These are phyloP conservation scores for Ceyx erithaca DNA, from an alignment of 2,797 vertebrate species.

Conservation along the genomic window DNA sequence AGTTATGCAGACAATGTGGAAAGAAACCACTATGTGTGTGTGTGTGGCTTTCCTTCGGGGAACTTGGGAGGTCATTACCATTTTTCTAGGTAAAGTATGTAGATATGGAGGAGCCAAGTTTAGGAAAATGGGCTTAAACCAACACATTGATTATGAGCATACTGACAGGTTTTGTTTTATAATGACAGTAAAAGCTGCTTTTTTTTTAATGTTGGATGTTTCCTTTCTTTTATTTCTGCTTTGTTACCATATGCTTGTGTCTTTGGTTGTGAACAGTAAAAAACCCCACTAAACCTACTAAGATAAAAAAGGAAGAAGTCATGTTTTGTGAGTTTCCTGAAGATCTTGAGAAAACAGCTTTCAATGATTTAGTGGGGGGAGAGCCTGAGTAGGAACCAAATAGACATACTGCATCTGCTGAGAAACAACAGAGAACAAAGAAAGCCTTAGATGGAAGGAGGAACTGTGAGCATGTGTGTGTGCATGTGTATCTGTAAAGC, in stretches of 20 bases:
- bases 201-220: neutral
- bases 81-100: neutral
- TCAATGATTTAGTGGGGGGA: neutral
- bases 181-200: neutral
- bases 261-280: neutral
- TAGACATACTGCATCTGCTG: neutral
- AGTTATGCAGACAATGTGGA: neutral
- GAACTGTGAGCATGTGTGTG: neutral
- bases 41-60: rapidly evolving
- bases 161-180: neutral
- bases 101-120: neutral
- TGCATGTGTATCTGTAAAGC: neutral
- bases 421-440: neutral
- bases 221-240: neutral
- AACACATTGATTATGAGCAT: neutral
- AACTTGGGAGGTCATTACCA: neutral
- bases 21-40: neutral
- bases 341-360: neutral
- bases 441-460: neutral
- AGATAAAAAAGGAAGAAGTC: neutral
- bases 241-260: neutral
- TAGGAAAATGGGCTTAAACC: neutral
- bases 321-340: neutral
- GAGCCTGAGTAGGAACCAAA: neutral
- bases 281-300: neutral